A percentile compares a stretch with the other conserved stretches of the same genome.
These are phyloP conservation scores for Phataginus tricuspis DNA, from an alignment of 2,797 vertebrate species.

Conservation along the genomic window DNA sequence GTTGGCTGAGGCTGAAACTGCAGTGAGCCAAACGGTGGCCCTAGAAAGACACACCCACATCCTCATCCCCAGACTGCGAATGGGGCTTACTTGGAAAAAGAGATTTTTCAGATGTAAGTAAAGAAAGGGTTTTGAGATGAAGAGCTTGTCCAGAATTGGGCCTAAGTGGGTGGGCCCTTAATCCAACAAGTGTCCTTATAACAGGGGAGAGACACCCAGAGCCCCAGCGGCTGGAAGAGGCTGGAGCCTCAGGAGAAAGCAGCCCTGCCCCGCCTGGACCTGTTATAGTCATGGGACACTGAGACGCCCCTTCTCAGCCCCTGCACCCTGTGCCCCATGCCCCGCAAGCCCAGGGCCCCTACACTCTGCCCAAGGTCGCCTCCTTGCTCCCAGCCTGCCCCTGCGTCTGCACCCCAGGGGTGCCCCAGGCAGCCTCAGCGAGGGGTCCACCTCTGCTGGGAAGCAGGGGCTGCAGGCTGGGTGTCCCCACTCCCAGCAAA, in stretches of 20 bases:
- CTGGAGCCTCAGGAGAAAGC: not conserved
- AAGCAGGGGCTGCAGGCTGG: not conserved
- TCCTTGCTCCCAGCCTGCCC: not conserved
- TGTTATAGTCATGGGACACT: not conserved
- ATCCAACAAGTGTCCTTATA: not conserved
- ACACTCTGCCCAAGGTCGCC: not conserved
- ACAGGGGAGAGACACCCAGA: not conserved
- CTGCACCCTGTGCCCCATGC: rapidly evolving
- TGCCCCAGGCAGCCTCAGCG: rapidly evolving
- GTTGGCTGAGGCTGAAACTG: not conserved
- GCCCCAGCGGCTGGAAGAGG: not conserved
- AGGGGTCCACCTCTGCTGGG: not conserved
- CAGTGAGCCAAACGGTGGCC: not conserved
- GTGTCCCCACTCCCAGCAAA: not conserved
- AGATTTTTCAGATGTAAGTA: not conserved
- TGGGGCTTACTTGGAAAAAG: not conserved
- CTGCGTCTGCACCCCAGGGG: not conserved
- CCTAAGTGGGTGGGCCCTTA: not conserved
- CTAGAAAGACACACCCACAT: not conserved
- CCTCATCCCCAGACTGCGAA: not conserved
- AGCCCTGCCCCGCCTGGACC: rapidly evolving
- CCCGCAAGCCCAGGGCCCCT: too few species aligned
- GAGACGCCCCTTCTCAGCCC: rapidly evolving
- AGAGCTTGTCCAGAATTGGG: not conserved
- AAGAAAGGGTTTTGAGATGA: not conserved